Conservation (phyloP, 2,113 vertebrate genomes). For the Anser cygnoides region DNA sequence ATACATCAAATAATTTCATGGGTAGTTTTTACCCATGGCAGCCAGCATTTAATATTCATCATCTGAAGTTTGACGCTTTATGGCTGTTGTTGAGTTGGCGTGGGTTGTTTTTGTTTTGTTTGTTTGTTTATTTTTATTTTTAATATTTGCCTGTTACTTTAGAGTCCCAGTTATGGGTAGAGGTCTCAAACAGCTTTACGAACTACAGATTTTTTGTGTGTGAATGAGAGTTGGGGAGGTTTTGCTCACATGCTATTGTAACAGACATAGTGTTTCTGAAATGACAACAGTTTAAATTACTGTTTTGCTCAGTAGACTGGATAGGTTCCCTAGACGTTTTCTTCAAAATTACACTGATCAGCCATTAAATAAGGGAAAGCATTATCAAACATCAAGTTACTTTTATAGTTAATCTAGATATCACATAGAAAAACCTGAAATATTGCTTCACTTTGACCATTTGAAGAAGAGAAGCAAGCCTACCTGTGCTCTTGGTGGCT, state of each 20-base stretch:
- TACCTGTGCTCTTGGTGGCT: background rate
- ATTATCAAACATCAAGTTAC: background rate
- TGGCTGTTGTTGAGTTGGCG: background rate
- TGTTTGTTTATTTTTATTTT: background rate
- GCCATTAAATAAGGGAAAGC: background rate
- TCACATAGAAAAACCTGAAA: background rate
- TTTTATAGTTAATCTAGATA: background rate
- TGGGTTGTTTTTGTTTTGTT: background rate
- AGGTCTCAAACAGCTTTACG: background rate
- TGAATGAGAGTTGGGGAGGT: background rate
- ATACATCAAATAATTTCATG: fast-evolving
- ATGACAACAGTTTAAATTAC: background rate
- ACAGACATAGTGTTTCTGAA: background rate
- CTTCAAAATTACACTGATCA: background rate
- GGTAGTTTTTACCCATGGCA: background rate
- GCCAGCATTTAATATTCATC: background rate
- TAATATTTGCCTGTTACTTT: background rate
- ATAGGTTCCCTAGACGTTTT: background rate
- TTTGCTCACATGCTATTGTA: background rate
- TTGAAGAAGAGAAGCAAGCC: background rate
- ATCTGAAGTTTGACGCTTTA: background rate
- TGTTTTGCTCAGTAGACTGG: background rate
- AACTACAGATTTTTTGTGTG: background rate
- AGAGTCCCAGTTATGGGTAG: background rate
- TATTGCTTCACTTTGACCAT: background rate